Percentiles rank a stretch among this genome's conserved stretches.
These are phyloP conservation scores for Pachypsylla venusta DNA, from an alignment of 1,140 invertebrate genomes.

Conservation along the genomic window DNA sequence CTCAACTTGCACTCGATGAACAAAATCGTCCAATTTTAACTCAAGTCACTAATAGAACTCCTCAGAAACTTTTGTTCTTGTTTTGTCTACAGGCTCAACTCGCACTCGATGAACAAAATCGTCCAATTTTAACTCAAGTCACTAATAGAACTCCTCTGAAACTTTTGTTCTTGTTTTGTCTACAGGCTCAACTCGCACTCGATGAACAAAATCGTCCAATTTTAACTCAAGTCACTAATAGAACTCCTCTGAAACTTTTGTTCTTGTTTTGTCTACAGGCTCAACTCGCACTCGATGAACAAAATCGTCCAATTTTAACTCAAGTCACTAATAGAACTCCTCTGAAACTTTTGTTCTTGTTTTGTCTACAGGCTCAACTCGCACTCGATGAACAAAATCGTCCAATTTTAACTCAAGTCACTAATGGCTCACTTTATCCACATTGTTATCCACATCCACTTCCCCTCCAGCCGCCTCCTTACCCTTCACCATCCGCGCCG, in stretches of 20 bases:
- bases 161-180: too few relatives aligned
- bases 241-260: too few relatives aligned
- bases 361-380: neutral
- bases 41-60: constrained; percentile 1
- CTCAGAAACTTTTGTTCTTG: too few relatives aligned
- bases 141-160: neutral
- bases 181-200: constrained; percentile 1
- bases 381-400: constrained; percentile 2
- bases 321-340: constrained; percentile 2
- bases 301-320: constrained; percentile 1
- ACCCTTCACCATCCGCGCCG: constrained; percentile 4
- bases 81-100: constrained; percentile 9
- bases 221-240: constrained; percentile 3
- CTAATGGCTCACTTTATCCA: constrained; percentile 4
- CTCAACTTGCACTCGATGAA: constrained; percentile 3
- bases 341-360: too few relatives aligned
- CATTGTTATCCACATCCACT: neutral
- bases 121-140: constrained; percentile 5
- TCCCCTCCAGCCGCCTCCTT: neutral
- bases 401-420: constrained; percentile 5
- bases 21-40: constrained; percentile 3
- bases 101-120: neutral
- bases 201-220: constrained; percentile 5
- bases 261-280: too few relatives aligned
- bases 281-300: constrained; percentile 3